Evolutionary conservation across 2,113 vertebrate species (phyloP).

Genomic region (Sander lucioperca): DNA sequence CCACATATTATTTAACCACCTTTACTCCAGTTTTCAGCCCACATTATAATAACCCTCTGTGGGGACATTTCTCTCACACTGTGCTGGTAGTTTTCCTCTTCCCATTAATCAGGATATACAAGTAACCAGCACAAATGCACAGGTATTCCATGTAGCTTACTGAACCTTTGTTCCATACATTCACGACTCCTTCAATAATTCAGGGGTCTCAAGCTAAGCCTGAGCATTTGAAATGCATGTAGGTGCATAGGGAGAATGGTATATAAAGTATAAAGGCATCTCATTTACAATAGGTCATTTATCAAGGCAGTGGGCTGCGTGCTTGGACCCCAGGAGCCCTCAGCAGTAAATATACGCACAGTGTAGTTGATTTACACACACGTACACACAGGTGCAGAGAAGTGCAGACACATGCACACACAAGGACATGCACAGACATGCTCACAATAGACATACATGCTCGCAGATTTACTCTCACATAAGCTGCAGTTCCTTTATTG

Average conservation of each 20-base stretch:
- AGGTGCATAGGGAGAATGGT: conserved; percentile 51
- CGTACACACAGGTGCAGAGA: conserved; percentile 26
- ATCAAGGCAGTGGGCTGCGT: conserved; percentile 64
- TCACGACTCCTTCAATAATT: conserved; percentile 57
- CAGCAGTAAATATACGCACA: conserved; percentile 66
- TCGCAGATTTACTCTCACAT: conserved; percentile 38
- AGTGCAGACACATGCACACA: conserved; percentile 37
- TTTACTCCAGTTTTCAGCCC: conserved; percentile 1
- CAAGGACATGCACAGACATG: conserved; percentile 31
- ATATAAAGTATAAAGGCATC: conserved; percentile 70
- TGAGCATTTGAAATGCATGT: conserved; percentile 49
- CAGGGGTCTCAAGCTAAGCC: conserved; percentile 29
- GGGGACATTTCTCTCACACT: not conserved
- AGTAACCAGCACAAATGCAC: conserved; percentile 21
- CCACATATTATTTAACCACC: conserved; percentile 10
- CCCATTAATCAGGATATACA: conserved; percentile 41
- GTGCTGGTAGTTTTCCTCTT: conserved; percentile 24
- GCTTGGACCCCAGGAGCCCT: conserved; percentile 61
- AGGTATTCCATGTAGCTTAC: conserved; percentile 33
- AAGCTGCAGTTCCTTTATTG: conserved; percentile 44
- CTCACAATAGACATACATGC: conserved; percentile 43
- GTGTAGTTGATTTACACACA: conserved; percentile 62
- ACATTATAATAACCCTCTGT: conserved; percentile 25
- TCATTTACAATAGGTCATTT: conserved; percentile 73
- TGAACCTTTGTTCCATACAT: conserved; percentile 34